Conservation (phyloP, 1,140 invertebrate genomes). For the Caerostris extrusa region DNA sequence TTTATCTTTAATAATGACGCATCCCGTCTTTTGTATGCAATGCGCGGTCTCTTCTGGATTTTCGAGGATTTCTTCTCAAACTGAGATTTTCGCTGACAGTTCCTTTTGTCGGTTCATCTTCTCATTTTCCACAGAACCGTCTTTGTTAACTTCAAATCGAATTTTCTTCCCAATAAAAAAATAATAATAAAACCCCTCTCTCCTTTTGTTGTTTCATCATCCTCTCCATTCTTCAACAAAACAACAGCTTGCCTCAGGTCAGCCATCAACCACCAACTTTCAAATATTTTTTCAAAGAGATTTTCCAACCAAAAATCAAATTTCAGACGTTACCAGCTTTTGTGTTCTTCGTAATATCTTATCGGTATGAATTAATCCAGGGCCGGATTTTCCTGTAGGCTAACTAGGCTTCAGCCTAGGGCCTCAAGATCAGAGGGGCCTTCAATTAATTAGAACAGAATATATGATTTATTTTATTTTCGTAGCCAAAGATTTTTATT, state of each 20-base stretch:
- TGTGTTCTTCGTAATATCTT: too few relatives aligned
- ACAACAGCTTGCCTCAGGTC: neutral
- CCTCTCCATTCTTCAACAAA: neutral
- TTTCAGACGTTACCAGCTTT: too few relatives aligned
- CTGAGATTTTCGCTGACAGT: slow-evolving; percentile 28
- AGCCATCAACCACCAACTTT: neutral
- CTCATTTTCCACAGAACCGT: neutral
- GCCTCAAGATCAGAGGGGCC: too few relatives aligned
- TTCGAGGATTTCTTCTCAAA: neutral
- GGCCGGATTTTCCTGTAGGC: too few relatives aligned
- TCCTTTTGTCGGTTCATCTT: slow-evolving; percentile 44
- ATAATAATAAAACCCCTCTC: neutral
- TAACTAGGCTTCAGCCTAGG: too few relatives aligned
- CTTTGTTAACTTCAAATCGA: slow-evolving; percentile 29
- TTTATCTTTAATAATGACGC: slow-evolving; percentile 16
- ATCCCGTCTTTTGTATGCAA: neutral
- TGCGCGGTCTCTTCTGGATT: neutral
- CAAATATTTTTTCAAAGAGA: neutral
- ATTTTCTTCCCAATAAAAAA: neutral
- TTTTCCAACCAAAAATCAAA: too few relatives aligned
- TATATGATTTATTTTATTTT: too few relatives aligned
- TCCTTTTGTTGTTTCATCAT: neutral
- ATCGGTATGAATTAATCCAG: too few relatives aligned
- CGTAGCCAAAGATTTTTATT: too few relatives aligned
- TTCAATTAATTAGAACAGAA: too few relatives aligned